phyloP scores from a whole-genome alignment of 2,797 vertebrate species.

The Siniperca undulata region DNA sequence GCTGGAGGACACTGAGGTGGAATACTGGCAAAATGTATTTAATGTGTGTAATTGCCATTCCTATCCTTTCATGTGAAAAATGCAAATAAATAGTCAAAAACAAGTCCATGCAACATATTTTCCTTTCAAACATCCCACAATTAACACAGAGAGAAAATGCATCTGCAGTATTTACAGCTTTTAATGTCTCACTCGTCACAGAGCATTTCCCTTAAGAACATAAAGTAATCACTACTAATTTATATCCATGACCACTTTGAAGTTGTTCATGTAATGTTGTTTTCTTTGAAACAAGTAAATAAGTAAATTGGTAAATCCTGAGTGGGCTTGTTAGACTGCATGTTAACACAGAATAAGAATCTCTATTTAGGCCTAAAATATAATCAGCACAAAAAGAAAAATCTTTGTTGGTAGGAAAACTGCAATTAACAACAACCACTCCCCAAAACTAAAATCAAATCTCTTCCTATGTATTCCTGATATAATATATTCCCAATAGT shows the following conservation, averaged over 20 bases:
- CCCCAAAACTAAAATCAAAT: conserved; percentile 12
- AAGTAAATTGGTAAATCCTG: conserved; percentile 38
- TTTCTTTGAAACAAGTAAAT: conserved; percentile 39
- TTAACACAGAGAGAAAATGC: conserved; percentile 2
- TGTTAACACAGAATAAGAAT: conserved; percentile 27
- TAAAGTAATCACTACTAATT: conserved; percentile 31
- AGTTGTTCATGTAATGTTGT: conserved; percentile 34
- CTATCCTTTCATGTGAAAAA: not conserved
- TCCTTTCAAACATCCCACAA: not conserved
- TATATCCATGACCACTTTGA: conserved; percentile 36
- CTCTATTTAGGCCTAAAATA: conserved; percentile 23
- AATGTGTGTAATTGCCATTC: not conserved
- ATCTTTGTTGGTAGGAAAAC: not conserved
- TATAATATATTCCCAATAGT: not conserved
- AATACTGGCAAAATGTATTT: not conserved
- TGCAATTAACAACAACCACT: conserved; percentile 1
- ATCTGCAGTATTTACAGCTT: not conserved
- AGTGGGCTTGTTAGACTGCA: conserved; percentile 28
- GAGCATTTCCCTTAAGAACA: not conserved
- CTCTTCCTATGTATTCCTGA: not conserved
- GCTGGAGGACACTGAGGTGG: not conserved
- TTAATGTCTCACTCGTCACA: conserved; percentile 2
- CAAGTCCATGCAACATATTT: not conserved
- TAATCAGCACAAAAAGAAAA: conserved; percentile 21
- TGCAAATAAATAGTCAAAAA: not conserved